Percentiles rank a stretch among this genome's conserved stretches.
Evolutionary conservation across 2,113 vertebrate species (phyloP).

Genomic region (Uria aalge): DNA sequence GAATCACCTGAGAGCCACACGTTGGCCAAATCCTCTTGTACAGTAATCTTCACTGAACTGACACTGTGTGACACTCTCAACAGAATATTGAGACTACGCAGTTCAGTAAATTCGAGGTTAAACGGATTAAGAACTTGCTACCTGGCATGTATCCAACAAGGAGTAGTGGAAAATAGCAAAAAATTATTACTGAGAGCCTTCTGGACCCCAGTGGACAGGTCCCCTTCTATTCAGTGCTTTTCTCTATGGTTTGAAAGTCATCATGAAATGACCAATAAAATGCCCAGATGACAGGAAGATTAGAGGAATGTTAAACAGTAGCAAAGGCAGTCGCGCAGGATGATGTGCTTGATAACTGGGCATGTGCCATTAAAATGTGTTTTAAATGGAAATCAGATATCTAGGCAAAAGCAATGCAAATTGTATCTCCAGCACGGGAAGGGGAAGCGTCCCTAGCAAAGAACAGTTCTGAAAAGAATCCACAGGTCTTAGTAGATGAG

Average conservation of each 20-base stretch:
- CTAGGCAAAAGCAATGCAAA: neutral
- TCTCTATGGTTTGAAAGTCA: neutral
- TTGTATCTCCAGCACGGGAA: rapidly evolving
- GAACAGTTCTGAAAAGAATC: neutral
- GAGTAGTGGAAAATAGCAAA: neutral
- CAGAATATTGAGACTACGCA: rapidly evolving
- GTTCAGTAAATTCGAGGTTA: neutral
- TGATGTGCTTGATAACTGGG: neutral
- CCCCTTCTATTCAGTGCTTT: neutral
- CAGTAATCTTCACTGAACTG: neutral
- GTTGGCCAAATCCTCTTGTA: neutral
- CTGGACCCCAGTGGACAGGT: neutral
- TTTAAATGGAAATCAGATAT: neutral
- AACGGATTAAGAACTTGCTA: neutral
- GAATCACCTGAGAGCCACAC: neutral
- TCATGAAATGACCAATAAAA: neutral
- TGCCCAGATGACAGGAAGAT: neutral
- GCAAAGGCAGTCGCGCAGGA: neutral
- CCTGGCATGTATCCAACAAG: neutral
- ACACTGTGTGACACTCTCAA: neutral
- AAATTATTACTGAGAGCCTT: neutral
- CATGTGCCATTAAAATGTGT: neutral
- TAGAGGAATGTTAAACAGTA: neutral
- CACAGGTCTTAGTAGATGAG: neutral
- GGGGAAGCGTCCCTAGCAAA: neutral